Evolutionary conservation across 2,113 vertebrate genomes (phyloP).

Genomic region (Podarcis raffonei): DNA sequence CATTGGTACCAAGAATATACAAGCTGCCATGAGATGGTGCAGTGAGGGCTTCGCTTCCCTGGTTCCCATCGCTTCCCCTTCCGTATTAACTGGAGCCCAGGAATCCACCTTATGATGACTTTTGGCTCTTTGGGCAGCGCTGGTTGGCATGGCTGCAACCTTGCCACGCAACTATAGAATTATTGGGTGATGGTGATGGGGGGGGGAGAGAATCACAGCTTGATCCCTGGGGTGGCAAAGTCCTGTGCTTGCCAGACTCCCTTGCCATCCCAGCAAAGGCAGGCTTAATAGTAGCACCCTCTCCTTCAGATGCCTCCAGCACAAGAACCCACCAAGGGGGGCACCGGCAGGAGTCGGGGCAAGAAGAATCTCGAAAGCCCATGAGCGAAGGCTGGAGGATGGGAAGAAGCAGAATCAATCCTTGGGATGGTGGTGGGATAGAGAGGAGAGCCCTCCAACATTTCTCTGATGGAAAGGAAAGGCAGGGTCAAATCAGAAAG

Average conservation of each 20-base stretch:
- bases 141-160: neutral
- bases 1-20: neutral
- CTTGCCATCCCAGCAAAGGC: neutral
- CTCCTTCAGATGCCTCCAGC: neutral
- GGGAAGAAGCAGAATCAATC: slow-evolving; percentile 42
- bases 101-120: neutral
- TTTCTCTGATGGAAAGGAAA: too few relatives aligned
- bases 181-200: too few relatives aligned
- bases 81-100: neutral
- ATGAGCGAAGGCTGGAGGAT: neutral
- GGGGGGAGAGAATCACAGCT: neutral
- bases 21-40: slow-evolving; percentile 29
- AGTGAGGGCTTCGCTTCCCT: slow-evolving; percentile 36
- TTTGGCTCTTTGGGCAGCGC: neutral
- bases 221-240: neutral
- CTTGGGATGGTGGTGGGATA: slow-evolving; percentile 28
- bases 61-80: slow-evolving; percentile 47
- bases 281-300: neutral
- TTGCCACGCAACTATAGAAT: neutral
- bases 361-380: neutral
- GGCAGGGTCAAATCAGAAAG: too few relatives aligned
- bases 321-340: neutral
- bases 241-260: neutral
- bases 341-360: neutral
- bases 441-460: neutral